phyloP scores from a whole-genome alignment of 2,888 invertebrate genomes.

The Athrips mouffetella region DNA sequence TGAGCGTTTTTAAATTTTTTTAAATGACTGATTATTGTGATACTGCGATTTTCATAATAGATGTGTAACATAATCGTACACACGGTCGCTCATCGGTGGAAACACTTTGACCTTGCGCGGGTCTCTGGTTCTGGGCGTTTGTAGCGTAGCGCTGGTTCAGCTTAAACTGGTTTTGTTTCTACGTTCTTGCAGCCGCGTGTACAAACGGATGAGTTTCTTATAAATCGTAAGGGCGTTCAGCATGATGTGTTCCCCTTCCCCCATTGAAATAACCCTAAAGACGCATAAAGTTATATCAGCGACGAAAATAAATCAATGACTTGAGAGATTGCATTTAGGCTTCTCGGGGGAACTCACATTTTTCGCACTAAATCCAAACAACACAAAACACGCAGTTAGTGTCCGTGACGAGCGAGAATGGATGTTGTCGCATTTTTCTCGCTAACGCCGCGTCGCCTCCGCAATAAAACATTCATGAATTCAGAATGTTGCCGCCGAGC shows the following conservation, averaged over 20 bases:
- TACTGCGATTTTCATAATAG: too few species aligned
- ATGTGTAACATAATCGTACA: too few species aligned
- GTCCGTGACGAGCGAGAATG: slow-evolving; percentile 70
- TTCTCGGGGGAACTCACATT: slow-evolving; percentile 47
- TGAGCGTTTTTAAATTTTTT: too few species aligned
- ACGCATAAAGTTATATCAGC: slow-evolving; percentile 7
- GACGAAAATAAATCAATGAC: slow-evolving; percentile 40
- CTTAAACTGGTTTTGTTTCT: too few species aligned
- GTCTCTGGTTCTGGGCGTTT: too few species aligned
- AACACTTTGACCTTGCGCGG: too few species aligned
- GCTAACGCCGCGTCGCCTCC: slow-evolving; percentile 58
- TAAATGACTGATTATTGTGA: too few species aligned
- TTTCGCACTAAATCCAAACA: slow-evolving; percentile 66
- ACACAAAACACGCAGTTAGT: slow-evolving; percentile 68
- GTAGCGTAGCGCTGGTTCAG: too few species aligned
- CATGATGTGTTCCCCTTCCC: background rate
- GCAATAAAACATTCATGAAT: slow-evolving; percentile 73
- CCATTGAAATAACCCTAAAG: slow-evolving; percentile 6
- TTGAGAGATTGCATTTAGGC: slow-evolving; percentile 44
- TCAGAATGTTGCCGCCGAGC: slow-evolving; percentile 60
- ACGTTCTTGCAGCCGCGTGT: too few species aligned
- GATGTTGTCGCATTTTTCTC: slow-evolving; percentile 70
- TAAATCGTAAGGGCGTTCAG: background rate
- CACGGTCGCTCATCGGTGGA: too few species aligned
- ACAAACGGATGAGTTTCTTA: too few species aligned